phyloP scores from a whole-genome alignment of 92 coral and sea anemone species.

The Paramuricea clavata region DNA sequence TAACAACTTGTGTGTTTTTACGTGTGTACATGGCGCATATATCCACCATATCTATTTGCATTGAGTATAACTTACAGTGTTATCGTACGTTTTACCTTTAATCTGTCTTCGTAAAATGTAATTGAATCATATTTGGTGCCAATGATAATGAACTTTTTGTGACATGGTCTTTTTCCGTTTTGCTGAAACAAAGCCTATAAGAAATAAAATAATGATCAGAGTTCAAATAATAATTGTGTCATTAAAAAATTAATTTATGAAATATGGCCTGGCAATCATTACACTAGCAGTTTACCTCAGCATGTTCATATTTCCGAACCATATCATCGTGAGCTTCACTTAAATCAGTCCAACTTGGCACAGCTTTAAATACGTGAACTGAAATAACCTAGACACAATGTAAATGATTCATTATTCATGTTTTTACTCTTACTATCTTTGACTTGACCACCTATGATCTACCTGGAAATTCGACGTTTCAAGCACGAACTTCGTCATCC shows the following conservation, averaged over 20 bases:
- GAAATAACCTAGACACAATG: conserved; percentile 36
- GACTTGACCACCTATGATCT: too few relatives aligned
- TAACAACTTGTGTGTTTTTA: too few relatives aligned
- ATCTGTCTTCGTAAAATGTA: conserved; percentile 70
- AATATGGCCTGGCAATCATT: background rate
- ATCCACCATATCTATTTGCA: too few relatives aligned
- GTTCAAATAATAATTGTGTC: too few relatives aligned
- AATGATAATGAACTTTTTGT: conserved; percentile 50
- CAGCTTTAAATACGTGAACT: conserved; percentile 77
- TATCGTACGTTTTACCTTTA: conserved; percentile 67
- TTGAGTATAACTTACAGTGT: background rate
- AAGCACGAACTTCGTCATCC: too few relatives aligned
- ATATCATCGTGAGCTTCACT: conserved; percentile 75
- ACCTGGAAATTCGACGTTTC: too few relatives aligned
- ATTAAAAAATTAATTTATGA: background rate
- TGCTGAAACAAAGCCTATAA: conserved; percentile 68
- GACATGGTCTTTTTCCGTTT: conserved; percentile 75
- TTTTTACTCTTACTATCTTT: too few relatives aligned
- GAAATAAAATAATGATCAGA: background rate
- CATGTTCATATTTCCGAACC: conserved; percentile 84
- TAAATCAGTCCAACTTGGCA: conserved; percentile 74
- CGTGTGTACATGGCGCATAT: too few relatives aligned
- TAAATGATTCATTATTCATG: too few relatives aligned
- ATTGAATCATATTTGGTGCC: conserved; percentile 73
- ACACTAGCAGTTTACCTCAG: conserved; percentile 55